Evolutionary conservation across 92 coral and sea anemone species (phyloP).

Genomic region (Porites divaricata): DNA sequence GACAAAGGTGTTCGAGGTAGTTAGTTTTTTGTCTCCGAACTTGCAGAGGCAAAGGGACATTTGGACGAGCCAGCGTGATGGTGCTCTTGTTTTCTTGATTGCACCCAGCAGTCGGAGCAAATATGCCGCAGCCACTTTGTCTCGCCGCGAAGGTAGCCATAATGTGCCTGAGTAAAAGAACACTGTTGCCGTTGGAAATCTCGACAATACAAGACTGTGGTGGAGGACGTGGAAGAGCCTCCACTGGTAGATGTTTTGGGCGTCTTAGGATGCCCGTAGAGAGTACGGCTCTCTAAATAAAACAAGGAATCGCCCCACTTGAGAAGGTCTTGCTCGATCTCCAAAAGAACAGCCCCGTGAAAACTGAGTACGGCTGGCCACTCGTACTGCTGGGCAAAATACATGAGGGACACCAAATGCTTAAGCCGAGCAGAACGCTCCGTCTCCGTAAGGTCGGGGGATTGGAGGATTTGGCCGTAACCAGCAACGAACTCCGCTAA

Average conservation of each 20-base stretch:
- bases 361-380: conserved; percentile 2
- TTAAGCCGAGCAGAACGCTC: conserved; percentile 13
- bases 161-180: background rate
- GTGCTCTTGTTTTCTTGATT: background rate
- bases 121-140: background rate
- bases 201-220: too few relatives aligned
- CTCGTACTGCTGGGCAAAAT: background rate
- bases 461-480: conserved; percentile 22
- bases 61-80: background rate
- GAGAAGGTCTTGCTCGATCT: too few relatives aligned
- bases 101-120: background rate
- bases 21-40: background rate
- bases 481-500: conserved; percentile 32
- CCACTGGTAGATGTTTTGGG: background rate
- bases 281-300: background rate
- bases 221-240: too few relatives aligned
- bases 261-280: background rate
- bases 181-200: background rate
- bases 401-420: conserved; percentile 24
- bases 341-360: conserved; percentile 32
- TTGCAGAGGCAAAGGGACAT: background rate
- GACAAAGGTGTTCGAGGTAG: background rate
- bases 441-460: background rate
- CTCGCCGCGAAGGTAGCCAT: background rate
- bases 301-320: too few relatives aligned